Evolutionary conservation across 2,888 invertebrate species (phyloP).

Genomic region (Rotaria magnacalcarata): DNA sequence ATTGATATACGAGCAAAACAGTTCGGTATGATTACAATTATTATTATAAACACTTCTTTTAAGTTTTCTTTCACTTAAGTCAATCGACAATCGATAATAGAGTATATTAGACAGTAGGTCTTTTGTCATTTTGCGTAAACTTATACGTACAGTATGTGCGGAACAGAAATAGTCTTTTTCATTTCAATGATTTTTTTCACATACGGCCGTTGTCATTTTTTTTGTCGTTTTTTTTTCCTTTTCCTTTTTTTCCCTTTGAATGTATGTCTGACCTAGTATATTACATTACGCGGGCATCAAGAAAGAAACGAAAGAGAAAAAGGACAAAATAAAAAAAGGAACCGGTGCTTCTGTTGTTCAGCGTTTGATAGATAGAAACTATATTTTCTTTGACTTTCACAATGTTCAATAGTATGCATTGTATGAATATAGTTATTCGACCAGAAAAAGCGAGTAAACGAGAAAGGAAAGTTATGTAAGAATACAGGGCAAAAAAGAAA

Average conservation of each 20-base stretch:
- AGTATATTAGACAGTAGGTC: background rate
- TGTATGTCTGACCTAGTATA: too few relatives aligned
- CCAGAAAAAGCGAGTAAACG: background rate
- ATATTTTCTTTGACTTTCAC: background rate
- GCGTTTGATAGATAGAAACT: background rate
- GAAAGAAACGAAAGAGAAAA: background rate
- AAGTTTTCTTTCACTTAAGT: background rate
- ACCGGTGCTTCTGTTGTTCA: slow-evolving; percentile 2
- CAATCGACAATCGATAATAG: background rate
- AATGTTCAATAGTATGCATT: background rate
- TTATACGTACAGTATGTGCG: background rate
- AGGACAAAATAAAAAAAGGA: background rate
- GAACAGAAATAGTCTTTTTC: background rate
- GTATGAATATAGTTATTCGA: background rate
- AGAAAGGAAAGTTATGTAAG: background rate
- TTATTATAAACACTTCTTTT: background rate
- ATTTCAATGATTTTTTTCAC: background rate
- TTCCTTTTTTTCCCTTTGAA: background rate
- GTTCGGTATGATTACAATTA: background rate
- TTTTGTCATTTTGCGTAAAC: background rate
- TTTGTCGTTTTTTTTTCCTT: background rate
- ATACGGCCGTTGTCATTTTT: background rate
- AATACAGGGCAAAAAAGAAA: background rate
- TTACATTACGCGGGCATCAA: too few relatives aligned
- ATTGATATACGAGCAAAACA: background rate